Evolutionary conservation across 92 coral and sea anemone genomes (phyloP), one percentile per base, ranked within the genome.

Genomic region (Diadumene lineata): DNA sequence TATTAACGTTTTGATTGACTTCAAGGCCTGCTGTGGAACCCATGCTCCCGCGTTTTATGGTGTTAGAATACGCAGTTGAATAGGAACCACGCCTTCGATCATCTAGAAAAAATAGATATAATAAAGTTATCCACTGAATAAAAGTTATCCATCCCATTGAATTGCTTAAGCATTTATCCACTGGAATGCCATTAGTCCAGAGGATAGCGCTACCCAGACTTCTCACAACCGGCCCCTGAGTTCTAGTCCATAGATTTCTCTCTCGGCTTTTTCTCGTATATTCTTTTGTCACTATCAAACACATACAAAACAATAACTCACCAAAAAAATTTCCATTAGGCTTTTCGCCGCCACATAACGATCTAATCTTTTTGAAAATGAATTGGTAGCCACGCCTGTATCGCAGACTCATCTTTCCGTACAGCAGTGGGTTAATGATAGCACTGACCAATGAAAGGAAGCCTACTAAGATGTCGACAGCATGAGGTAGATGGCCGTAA

Each of bases 391-490:
- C 99, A 34, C 79, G 86, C 63, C 97, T 68, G 87, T 96, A 96
- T 60, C 99, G 89, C 68, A 25, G 81, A 55, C 92, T 80, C 99
- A 92, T 92, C 81, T 86, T 96, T 0, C 93, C 91, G 81, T 92
- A 96, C 57, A 96, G 74, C 27, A 96, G 46, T 24, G 99, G 99
- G 62, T 92, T 92, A 66, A 96, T 84, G 61, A 96, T 84, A 0
- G 97, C 93, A 77, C 89, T 92, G 27, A 87, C 84, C 34, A 96
- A 85, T 13, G 97, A 89, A 34, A 83, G 87, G 33, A 86, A 50
- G 0, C 99, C 97, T 0, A 90, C 86, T 7, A 96, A 81, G 31
- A 87, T 81, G 43, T 86, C 92, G 13, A 64, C 78, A 0, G 92
- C 76, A 82, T 90, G 93, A 30, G 80, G 81, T 8, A 86, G 85